Conservation (phyloP, 2,888 invertebrate species). For the Aphrophora alni region DNA sequence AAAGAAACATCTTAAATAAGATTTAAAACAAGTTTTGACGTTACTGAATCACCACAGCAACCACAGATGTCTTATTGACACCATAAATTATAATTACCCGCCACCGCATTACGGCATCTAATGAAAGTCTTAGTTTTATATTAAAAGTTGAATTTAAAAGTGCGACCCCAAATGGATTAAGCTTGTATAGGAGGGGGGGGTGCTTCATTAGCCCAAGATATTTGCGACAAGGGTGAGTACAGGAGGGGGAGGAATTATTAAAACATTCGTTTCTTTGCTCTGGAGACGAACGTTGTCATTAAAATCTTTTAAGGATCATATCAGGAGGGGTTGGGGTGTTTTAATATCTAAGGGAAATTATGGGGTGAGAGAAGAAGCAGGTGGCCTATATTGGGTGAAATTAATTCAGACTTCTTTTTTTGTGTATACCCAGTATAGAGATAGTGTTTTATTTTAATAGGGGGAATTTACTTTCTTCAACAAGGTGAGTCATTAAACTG, state of each 20-base stretch:
- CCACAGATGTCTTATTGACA: not conserved
- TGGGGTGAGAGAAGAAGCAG: not conserved
- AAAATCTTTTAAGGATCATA: constrained; percentile 7
- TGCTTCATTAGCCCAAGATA: no score
- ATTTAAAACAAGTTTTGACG: not conserved
- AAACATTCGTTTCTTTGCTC: not conserved
- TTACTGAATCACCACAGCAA: not conserved
- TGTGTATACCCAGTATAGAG: no score
- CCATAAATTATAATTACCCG: constrained; percentile 1
- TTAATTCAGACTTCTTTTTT: no score
- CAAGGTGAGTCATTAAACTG: no score
- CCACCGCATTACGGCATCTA: not conserved
- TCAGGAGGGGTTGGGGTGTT: not conserved
- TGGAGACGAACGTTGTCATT: not conserved
- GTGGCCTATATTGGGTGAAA: not conserved
- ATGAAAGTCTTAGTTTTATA: not conserved
- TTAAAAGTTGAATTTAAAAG: constrained; percentile 2
- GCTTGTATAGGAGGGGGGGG: not conserved
- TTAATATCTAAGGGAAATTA: not conserved
- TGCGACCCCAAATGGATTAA: constrained; percentile 1
- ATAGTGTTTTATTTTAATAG: no score
- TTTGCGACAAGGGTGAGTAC: no score
- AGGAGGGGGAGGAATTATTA: no score
- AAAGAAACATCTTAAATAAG: no score
- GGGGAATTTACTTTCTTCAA: no score